Evolutionary conservation across 2,888 invertebrate species (phyloP), one percentile per base, ranked within the genome.

Genomic region (Spisula subtruncata): DNA sequence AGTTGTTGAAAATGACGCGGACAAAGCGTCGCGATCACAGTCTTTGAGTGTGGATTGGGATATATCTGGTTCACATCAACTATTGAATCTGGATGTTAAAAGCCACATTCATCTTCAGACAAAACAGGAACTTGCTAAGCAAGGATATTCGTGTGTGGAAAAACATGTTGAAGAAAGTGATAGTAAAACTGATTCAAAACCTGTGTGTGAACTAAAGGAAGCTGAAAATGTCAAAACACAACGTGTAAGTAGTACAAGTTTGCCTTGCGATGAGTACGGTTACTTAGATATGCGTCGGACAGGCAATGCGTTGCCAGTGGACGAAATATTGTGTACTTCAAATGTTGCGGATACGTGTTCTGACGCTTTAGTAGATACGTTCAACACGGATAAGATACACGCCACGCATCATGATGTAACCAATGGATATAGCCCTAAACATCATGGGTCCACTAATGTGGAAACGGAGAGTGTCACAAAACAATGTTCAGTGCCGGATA

Each of bases 71-170:
- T 71, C 41, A 10, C 5, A 41, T 14, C 51, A 75, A 29, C 71
- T 14, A 29, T 25, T 29, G 0, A 71, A 32, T 20, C 29, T 75
- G 0, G 84, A 84, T 20, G 14, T 48, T 8, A 32, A 84, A 75
- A 51, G 51, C 0, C 75, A 18, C 25, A 29, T 66, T 46, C n/a
- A 41, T 0, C 35, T 14, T 2, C 56, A 46, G n/a, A n/a, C n/a
- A n/a, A n/a, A n/a, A 25, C 18, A 32, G 12, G 41, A 29, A 0
- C 1, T 20, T 1, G 29, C 18, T 29, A 0, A 29, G n/a, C 25
- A 75, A 18, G 75, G 84, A 12, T 84, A 84, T 35, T 84, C 84
- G 14, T 48, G 51, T 51, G 75, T 75, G 1, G n/a, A 75, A 84
- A 84, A 75, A 12, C 51, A 35, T 16, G 5, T 16, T 35, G 75